Conservation (phyloP, 2,797 vertebrate species). For the Anguilla pacifica region DNA sequence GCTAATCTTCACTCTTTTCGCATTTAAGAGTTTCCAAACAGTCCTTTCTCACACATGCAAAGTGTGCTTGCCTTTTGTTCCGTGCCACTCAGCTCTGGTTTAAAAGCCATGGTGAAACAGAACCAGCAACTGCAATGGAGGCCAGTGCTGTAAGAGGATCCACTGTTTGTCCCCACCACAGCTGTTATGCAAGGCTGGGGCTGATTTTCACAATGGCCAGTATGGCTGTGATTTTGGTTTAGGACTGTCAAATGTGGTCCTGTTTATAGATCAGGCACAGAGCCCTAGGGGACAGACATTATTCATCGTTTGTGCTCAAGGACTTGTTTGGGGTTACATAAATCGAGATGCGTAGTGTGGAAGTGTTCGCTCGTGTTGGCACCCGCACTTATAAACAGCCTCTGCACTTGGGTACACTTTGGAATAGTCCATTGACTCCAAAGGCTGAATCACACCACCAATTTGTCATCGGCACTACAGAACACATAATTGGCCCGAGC, state of each 20-base stretch:
- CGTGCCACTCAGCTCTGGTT: not conserved
- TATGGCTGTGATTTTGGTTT: not conserved
- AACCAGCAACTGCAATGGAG: not conserved
- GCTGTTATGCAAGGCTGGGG: constrained; percentile 47
- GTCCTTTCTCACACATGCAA: constrained; percentile 1
- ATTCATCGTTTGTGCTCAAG: not conserved
- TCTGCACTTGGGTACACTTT: not conserved
- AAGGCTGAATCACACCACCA: not conserved
- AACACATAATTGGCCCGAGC: not conserved
- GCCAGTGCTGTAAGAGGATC: constrained; percentile 28
- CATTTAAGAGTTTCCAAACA: not conserved
- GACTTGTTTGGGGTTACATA: not conserved
- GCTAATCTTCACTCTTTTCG: not conserved
- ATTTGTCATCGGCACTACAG: not conserved
- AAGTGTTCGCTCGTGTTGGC: not conserved
- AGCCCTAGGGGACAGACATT: constrained; percentile 28
- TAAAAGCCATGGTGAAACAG: not conserved
- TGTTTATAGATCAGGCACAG: constrained; percentile 11
- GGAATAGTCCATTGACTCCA: not conserved
- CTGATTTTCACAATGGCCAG: constrained; percentile 38
- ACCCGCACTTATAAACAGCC: not conserved
- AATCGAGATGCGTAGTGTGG: not conserved
- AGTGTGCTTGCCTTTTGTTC: not conserved
- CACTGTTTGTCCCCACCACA: not conserved
- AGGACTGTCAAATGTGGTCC: constrained; percentile 19